These are phyloP conservation scores for Phataginus tricuspis DNA, from an alignment of 2,797 vertebrate genomes.

Conservation along the genomic window DNA sequence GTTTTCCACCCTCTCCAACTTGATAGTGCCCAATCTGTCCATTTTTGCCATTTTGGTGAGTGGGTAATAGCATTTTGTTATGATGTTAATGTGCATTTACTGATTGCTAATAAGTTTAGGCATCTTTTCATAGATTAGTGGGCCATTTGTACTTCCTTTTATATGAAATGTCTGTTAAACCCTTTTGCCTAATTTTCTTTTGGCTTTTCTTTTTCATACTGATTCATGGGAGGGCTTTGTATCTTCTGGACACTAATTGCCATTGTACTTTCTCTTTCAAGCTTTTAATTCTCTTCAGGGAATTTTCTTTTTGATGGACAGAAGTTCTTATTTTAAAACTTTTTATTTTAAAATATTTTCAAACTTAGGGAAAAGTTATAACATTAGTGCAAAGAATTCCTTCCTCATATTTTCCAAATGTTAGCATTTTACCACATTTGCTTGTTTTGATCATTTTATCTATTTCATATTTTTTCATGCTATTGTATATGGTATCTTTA, in stretches of 20 bases:
- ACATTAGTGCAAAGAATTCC: not conserved
- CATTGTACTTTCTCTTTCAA: not conserved
- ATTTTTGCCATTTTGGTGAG: not conserved
- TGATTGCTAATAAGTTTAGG: not conserved
- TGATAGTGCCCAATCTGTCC: not conserved
- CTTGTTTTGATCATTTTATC: not conserved
- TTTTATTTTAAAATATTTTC: slow-evolving; percentile 32
- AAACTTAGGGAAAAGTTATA: slow-evolving; percentile 5
- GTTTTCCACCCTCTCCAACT: not conserved
- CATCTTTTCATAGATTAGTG: not conserved
- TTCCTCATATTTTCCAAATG: not conserved
- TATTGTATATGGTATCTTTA: not conserved
- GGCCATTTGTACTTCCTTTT: not conserved
- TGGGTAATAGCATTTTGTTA: not conserved
- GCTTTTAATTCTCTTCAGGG: not conserved
- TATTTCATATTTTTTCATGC: not conserved
- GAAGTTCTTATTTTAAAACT: not conserved
- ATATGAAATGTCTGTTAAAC: not conserved
- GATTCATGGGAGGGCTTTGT: not conserved
- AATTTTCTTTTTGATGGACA: not conserved
- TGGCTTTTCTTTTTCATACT: not conserved
- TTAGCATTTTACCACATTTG: not conserved
- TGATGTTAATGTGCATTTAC: not conserved
- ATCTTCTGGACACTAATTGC: not conserved
- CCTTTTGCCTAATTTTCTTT: not conserved